Evolutionary conservation across 2,113 vertebrate genomes (phyloP), one percentile per base, ranked within the genome.

Genomic region (Benitochromis conjunctus): DNA sequence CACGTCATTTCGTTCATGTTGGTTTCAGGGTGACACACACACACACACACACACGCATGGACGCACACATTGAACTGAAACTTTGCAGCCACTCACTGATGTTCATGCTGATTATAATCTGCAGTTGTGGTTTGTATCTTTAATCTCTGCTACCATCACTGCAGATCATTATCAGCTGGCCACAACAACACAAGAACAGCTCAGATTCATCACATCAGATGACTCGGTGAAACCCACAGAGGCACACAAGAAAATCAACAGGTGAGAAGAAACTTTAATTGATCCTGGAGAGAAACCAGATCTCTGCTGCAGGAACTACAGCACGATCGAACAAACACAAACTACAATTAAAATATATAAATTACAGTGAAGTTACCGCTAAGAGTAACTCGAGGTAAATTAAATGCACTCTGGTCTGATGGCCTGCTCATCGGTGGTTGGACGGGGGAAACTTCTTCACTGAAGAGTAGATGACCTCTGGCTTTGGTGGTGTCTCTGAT

Each of bases 31-130:
- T 69, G 34, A 41, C 62, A 41, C 62, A 41, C 8, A 14, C 4
- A 14, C 36, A 41, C 38, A 10, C 38, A 11, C 38, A 10, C 10
- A 4, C 38, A 10, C 36, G 8, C 36, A n/a, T n/a, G n/a, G n/a
- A 43, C 12, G 24, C 64, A 69, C 3, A 24, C 64, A 0, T 7
- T 43, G 64, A 43, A 71, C 13, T 43, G 38, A 71, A 71, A 26
- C 64, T 9, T 69, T 46, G 46, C 21, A 71, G 21, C 64, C 38
- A 4, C 38, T 71, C 38, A 0, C 3, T 24, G 21, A 26, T 71
- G 21, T 71, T 4, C 0, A 0, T 1, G 8, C 64, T 71, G 8
- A 71, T 26, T 26, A 46, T 16, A 46, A 46, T 71, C 38, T 0
- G 0, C 19, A 9, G 11, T 41, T 41, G 62, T 66, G 34, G 11